Conservation (phyloP, 2,113 vertebrate genomes). For the Micromys minutus region DNA sequence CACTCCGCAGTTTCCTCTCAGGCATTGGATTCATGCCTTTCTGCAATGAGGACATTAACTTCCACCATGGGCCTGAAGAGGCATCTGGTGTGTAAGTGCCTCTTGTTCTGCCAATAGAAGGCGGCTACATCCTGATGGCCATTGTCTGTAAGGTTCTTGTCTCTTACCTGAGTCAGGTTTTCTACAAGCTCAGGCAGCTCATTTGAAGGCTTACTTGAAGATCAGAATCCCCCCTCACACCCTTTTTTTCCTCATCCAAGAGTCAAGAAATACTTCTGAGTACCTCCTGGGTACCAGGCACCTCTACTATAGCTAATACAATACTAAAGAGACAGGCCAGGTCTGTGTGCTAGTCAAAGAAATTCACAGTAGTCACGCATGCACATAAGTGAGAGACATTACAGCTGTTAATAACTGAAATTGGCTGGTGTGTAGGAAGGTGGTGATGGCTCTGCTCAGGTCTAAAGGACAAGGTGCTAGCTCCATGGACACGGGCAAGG, state of each 20-base stretch:
- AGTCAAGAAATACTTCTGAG: neutral
- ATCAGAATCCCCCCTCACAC: neutral
- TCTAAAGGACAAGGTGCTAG: slow-evolving; percentile 25
- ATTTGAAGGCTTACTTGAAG: slow-evolving; percentile 15
- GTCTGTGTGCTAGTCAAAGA: neutral
- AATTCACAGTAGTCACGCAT: neutral
- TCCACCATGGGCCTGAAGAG: neutral
- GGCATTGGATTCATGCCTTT: slow-evolving; percentile 52
- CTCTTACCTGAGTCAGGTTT: neutral
- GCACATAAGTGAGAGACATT: neutral
- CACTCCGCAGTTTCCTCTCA: slow-evolving; percentile 37
- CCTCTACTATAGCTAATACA: neutral
- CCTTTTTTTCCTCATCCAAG: neutral
- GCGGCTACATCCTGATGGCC: neutral
- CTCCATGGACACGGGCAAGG: neutral
- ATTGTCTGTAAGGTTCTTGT: neutral
- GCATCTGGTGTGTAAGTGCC: neutral
- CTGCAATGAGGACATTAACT: slow-evolving; percentile 30
- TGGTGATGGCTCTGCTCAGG: neutral
- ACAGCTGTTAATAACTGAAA: slow-evolving; percentile 8
- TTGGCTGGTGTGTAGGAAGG: neutral
- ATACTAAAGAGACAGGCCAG: neutral
- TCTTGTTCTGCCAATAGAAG: slow-evolving; percentile 29
- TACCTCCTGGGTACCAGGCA: neutral
- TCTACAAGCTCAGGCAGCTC: neutral